Conservation (phyloP, 1,140 invertebrate species). For the Anthonomus grandis region DNA sequence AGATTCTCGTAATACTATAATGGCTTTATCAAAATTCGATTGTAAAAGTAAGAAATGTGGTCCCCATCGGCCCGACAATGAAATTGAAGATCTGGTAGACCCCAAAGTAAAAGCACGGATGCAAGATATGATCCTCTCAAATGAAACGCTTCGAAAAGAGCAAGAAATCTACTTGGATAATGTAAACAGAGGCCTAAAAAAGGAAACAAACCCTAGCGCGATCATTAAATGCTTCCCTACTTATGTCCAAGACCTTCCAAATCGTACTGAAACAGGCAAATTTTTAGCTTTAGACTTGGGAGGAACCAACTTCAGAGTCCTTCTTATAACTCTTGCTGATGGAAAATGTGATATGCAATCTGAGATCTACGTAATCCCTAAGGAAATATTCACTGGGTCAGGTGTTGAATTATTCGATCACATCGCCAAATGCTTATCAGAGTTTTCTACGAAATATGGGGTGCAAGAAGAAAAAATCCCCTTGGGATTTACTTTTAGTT, state of each 20-base stretch:
- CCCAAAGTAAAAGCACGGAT: slow-evolving; percentile 81
- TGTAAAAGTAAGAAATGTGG: slow-evolving; percentile 25
- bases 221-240: slow-evolving; percentile 81
- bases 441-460: slow-evolving; percentile 84
- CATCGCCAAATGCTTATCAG: slow-evolving; percentile 92
- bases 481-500: slow-evolving; percentile 98
- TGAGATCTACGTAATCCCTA: slow-evolving; percentile 94
- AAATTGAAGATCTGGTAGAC: neutral
- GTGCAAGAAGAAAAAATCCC: slow-evolving; percentile 73
- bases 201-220: slow-evolving; percentile 70
- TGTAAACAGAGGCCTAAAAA: slow-evolving; percentile 76
- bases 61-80: neutral
- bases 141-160: slow-evolving; percentile 74
- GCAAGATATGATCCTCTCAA: slow-evolving; percentile 73
- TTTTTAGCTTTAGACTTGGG: slow-evolving; percentile 96
- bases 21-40: too few species aligned
- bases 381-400: slow-evolving; percentile 88
- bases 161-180: slow-evolving; percentile 72
- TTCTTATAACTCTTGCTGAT: slow-evolving; percentile 83
- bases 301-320: slow-evolving; percentile 97
- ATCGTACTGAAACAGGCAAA: slow-evolving; percentile 93
- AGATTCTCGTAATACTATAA: too few species aligned
- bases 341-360: slow-evolving; percentile 88
- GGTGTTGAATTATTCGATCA: slow-evolving; percentile 88
- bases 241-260: slow-evolving; percentile 93